These are phyloP conservation scores for Lumbricus terrestris DNA, from an alignment of 2,888 invertebrate species.

Conservation along the genomic window DNA sequence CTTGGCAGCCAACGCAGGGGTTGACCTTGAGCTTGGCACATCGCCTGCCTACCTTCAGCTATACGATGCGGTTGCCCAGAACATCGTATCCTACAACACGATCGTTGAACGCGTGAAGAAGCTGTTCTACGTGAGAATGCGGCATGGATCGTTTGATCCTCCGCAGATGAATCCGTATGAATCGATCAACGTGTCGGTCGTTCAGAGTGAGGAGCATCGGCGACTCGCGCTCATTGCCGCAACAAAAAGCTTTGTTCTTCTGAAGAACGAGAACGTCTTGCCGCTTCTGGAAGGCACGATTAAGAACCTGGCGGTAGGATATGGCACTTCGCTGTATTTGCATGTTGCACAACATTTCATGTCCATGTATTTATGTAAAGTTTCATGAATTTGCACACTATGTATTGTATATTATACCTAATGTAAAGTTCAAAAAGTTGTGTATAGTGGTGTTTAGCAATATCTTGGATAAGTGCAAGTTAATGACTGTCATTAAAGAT, in stretches of 20 bases:
- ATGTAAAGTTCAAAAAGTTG: background rate
- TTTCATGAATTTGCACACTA: background rate
- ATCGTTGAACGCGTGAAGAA: slow-evolving; percentile 36
- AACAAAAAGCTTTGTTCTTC: slow-evolving; percentile 45
- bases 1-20: slow-evolving; percentile 38
- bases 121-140: slow-evolving; percentile 42
- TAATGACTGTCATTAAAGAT: no score
- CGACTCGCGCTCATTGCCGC: slow-evolving; percentile 44
- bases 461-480: no score
- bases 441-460: background rate
- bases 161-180: slow-evolving; percentile 49
- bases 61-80: slow-evolving; percentile 25
- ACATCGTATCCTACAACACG: background rate
- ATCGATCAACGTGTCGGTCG: slow-evolving; percentile 37
- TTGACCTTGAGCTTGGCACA: slow-evolving; percentile 38
- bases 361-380: background rate
- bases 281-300: slow-evolving; percentile 24
- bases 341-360: background rate
- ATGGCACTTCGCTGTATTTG: background rate
- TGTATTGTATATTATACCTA: background rate
- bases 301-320: slow-evolving; percentile 22
- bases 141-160: slow-evolving; percentile 44
- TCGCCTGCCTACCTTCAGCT: slow-evolving; percentile 14
- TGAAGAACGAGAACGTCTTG: slow-evolving; percentile 43
- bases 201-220: slow-evolving; percentile 42